Evolutionary conservation across 2,113 vertebrate genomes (phyloP).

Genomic region (Cheirogaleus medius): DNA sequence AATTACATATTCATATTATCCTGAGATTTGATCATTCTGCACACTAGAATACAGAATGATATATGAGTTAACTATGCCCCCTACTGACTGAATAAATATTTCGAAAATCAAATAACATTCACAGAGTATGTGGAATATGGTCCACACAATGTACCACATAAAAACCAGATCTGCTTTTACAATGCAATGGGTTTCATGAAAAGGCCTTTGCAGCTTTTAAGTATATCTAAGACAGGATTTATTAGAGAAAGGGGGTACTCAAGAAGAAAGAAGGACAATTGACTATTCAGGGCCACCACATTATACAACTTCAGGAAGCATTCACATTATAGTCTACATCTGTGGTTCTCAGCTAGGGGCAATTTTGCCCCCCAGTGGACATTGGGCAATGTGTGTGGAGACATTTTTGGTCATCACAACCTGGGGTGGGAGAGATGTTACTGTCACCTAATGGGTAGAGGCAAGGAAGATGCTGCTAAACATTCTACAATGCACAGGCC

Average conservation of each 20-base stretch:
- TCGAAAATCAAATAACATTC: slow-evolving; percentile 39
- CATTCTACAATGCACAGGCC: not conserved
- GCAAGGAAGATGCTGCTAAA: not conserved
- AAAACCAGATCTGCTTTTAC: slow-evolving; percentile 20
- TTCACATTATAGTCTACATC: not conserved
- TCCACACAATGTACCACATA: not conserved
- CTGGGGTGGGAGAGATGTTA: not conserved
- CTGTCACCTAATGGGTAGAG: not conserved
- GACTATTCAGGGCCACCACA: not conserved
- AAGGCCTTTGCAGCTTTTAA: not conserved
- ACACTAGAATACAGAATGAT: not conserved
- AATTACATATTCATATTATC: not conserved
- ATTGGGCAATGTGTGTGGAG: not conserved
- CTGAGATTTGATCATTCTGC: not conserved
- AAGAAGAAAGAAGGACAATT: not conserved
- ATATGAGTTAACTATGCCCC: slow-evolving; percentile 73
- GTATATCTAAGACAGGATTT: not conserved
- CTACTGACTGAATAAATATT: slow-evolving; percentile 78
- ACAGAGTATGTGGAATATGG: not conserved
- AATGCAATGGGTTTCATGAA: not conserved
- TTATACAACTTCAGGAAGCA: not conserved
- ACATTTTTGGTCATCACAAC: not conserved
- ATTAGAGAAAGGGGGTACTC: not conserved
- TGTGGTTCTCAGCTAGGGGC: not conserved
- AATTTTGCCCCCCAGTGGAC: not conserved